These are phyloP conservation scores for Girardinichthys multiradiatus DNA, from an alignment of 2,113 vertebrate genomes.

Conservation along the genomic window DNA sequence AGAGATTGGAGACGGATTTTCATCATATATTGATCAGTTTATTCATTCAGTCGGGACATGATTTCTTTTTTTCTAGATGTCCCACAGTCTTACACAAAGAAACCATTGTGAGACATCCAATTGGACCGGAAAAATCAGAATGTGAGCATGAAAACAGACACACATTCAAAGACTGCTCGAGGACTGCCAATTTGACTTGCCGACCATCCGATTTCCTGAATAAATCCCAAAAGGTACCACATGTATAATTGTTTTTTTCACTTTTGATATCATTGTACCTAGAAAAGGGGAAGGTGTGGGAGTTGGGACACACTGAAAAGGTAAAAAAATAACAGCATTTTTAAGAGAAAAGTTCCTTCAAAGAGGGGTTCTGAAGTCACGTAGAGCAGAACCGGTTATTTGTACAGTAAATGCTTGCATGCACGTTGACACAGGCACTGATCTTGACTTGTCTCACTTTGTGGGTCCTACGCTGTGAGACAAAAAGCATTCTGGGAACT, in stretches of 20 bases:
- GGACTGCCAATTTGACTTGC: conserved; percentile 39
- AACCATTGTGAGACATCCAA: conserved; percentile 67
- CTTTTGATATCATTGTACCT: conserved; percentile 64
- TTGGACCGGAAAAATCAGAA: conserved; percentile 55
- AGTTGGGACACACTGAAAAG: conserved; percentile 25
- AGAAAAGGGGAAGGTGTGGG: conserved; percentile 26
- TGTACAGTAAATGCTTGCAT: conserved; percentile 73
- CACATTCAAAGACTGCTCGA: conserved; percentile 71
- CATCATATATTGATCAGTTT: conserved; percentile 79
- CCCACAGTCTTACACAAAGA: conserved; percentile 78
- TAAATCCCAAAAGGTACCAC: conserved; percentile 62
- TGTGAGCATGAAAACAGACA: conserved; percentile 70
- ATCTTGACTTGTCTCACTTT: conserved; percentile 69
- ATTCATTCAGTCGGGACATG: conserved; percentile 79
- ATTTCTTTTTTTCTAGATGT: conserved; percentile 37
- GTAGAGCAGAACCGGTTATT: conserved; percentile 51
- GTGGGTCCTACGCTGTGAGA: conserved; percentile 58
- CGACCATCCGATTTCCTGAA: conserved; percentile 31
- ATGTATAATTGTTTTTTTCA: conserved; percentile 34
- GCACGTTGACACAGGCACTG: conserved; percentile 80
- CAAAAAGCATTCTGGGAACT: conserved; percentile 67
- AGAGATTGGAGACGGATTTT: conserved; percentile 55
- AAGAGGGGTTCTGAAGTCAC: conserved; percentile 48
- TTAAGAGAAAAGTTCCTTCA: conserved; percentile 39
- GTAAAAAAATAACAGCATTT: conserved; percentile 67